Base-by-base conservation (phyloP, 2,888 invertebrate species). In the Bombyx huttoni region DNA sequence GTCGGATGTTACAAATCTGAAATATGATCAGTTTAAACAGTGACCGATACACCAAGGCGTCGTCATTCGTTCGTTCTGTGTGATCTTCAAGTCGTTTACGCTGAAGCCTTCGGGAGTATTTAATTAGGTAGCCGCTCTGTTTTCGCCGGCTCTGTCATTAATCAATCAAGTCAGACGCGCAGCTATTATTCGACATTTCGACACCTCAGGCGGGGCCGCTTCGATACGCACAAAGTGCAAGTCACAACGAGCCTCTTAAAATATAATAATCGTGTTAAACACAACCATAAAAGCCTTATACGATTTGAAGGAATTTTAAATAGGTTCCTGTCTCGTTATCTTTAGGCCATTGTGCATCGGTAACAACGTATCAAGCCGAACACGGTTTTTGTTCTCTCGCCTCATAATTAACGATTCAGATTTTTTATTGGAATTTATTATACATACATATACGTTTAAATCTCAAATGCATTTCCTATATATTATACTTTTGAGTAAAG, bases 181-280 rank as follows among this genome's bases (percentile, higher is more conserved):
- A 71, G 73, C 78, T 72, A 78, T 82, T 78, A 78, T 80, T 83
- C 78, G 81, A 82, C 80, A 82, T 78, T 64, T 84, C 81, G 79
- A 83, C 82, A 84, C 85, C 79, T 84, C 75, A 62, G 70, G 68
- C 70, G 62, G 65, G 62, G 58, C 63, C 67, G 69, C 67, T 67
- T 59, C 63, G 63, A 66, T 64, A 65, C 60, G 59, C 56, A 61
- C 65, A 73, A 84, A 81, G 65, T 84, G 89, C 87, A 86, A 89
- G 89, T 89, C 89, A 89, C 74, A 85, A 59, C 70, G 63, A 71
- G 68, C 79, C 81, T 85, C 79, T 86, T 85, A 84, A 84, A 87
- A 84, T 84, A 83, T 87, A 86, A 87, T 86, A 88, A 87, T 87
- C 82, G 81, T 83, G 88, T 86, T 87, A 87, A 88, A 87, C 78